phyloP scores from a whole-genome alignment of 2,113 vertebrate genomes.

The Danio rerio region DNA sequence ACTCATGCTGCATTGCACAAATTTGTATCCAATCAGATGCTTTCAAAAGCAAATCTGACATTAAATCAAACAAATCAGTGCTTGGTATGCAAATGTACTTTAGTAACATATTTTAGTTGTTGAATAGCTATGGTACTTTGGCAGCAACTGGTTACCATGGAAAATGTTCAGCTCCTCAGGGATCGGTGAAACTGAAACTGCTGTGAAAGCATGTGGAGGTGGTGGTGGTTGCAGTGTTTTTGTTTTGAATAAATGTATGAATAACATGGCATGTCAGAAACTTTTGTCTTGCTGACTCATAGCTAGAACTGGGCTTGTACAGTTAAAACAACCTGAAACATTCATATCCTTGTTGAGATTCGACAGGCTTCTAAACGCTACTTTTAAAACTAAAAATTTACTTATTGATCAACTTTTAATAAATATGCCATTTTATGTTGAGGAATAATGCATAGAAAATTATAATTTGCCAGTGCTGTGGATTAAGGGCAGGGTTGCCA shows the following conservation, averaged over 20 bases:
- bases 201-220: background rate
- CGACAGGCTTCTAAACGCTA: background rate
- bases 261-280: background rate
- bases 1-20: background rate
- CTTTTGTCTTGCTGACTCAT: background rate
- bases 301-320: background rate
- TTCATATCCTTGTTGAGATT: background rate
- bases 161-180: background rate
- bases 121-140: background rate
- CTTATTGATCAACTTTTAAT: background rate
- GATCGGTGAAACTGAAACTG: background rate
- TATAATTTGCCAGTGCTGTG: too few relatives aligned
- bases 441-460: background rate
- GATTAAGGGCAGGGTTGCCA: too few relatives aligned
- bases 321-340: background rate
- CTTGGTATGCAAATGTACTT: background rate
- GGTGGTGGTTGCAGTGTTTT: background rate
- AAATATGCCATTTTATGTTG: background rate
- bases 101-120: too few relatives aligned
- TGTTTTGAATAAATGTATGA: background rate
- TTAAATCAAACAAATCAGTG: too few relatives aligned
- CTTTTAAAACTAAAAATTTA: background rate
- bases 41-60: too few relatives aligned
- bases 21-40: too few relatives aligned
- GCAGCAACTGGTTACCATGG: background rate